Conservation (phyloP, 2,888 invertebrate species). For the Philaethria dido region DNA sequence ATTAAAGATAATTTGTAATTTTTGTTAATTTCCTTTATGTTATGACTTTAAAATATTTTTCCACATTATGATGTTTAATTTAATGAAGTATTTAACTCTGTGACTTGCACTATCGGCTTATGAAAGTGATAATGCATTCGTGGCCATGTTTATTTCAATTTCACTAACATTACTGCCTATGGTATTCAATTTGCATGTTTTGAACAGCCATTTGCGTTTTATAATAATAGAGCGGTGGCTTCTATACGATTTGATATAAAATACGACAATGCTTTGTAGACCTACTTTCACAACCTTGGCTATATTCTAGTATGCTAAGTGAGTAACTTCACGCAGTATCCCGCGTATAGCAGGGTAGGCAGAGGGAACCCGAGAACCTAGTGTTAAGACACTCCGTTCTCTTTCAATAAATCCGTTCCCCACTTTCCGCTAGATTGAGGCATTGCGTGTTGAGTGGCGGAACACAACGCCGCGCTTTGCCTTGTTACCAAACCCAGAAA, state of each 20-base stretch:
- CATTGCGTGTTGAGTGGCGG: no score
- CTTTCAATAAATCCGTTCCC: no score
- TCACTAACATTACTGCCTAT: conserved; percentile 41
- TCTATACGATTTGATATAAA: conserved; percentile 45
- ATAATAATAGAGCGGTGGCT: conserved; percentile 63
- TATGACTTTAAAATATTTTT: not conserved
- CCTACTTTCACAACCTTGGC: conserved; percentile 7
- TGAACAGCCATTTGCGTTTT: conserved; percentile 49
- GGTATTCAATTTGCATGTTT: conserved; percentile 59
- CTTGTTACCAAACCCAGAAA: no score
- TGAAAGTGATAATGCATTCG: conserved; percentile 5
- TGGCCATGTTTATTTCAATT: conserved; percentile 7
- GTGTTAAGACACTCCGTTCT: no score
- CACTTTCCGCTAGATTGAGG: no score
- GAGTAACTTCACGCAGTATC: no score
- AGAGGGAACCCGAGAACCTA: no score
- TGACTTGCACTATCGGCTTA: not conserved
- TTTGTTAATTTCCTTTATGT: no score
- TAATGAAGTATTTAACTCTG: not conserved
- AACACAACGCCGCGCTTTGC: no score
- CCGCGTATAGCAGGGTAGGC: no score
- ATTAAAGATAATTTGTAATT: no score
- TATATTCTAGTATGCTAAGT: conserved; percentile 35
- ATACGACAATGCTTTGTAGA: not conserved
- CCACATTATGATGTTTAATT: not conserved